phyloP scores from a whole-genome alignment of 2,113 vertebrate genomes.

The Nannospalax galili region DNA sequence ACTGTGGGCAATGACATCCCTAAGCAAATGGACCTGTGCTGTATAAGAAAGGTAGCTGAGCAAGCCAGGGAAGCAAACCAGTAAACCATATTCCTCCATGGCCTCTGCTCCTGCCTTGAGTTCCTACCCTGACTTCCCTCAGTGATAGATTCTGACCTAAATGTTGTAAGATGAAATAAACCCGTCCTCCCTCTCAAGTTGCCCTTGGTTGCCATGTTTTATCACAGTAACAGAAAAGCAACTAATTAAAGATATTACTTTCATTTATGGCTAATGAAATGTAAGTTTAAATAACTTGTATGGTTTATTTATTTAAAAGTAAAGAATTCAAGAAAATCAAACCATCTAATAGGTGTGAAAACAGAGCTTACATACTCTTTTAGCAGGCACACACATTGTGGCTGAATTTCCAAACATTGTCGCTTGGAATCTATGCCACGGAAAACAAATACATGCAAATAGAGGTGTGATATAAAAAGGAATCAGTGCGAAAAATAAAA shows the following conservation, averaged over 20 bases:
- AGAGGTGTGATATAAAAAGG: not conserved
- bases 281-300: not conserved
- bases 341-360: not conserved
- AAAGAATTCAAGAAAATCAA: not conserved
- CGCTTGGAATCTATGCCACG: not conserved
- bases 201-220: too few relatives aligned
- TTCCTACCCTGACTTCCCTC: too few relatives aligned
- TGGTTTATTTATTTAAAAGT: not conserved
- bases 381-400: not conserved
- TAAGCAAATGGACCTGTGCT: too few relatives aligned
- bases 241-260: not conserved
- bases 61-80: too few relatives aligned
- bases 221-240: too few relatives aligned
- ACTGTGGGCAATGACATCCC: too few relatives aligned
- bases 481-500: not conserved
- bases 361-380: not conserved
- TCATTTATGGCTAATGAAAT: not conserved
- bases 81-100: too few relatives aligned
- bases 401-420: not conserved
- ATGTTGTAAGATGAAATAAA: too few relatives aligned
- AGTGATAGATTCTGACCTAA: too few relatives aligned
- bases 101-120: too few relatives aligned
- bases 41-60: too few relatives aligned
- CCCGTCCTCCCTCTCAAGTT: too few relatives aligned
- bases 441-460: conserved; percentile 2